Evolutionary conservation across 2,888 invertebrate genomes (phyloP), one percentile per base, ranked within the genome.

Genomic region (Isoperla grammatica): DNA sequence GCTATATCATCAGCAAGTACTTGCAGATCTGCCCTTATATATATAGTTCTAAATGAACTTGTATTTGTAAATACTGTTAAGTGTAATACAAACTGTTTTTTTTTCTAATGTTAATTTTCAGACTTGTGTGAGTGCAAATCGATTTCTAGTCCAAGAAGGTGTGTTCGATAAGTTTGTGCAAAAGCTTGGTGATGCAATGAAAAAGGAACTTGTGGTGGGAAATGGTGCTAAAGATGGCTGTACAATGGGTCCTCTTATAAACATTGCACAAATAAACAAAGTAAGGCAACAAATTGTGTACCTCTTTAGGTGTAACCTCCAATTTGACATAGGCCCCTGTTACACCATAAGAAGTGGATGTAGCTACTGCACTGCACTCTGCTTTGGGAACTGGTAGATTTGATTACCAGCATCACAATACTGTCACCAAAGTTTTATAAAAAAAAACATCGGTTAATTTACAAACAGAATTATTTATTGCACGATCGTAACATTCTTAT

Each of bases 101-200:
- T 19, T 15, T 1, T 35, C n/a, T 5, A 43, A 17, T 42, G 39
- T 50, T 19, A n/a, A 54, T 60, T 67, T 67, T 19, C 71, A 97
- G 79, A 93, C 99, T 0, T 99, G 99, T 74, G 87, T 99, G 4
- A 90, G 95, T 61, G 87, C 97, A 0, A 99, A 99, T 73, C 80
- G 95, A 68, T 88, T 95, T 69, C 82, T 91, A 63, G 82, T 95
- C 20, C 91, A 95, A 70, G 82, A 85, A 64, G 79, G 81, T 57
- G 75, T 97, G 22, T 88, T 86, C 74, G 88, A 95, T 65, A 72
- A 82, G 67, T 98, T 97, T 77, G 79, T 95, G 0, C 74, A 77
- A 1, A 84, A 84, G 67, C 79, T 98, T 49, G 80, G 82, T 45
- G 75, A 78, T 15, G 81, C 79, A 55, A 88, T 96, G 64, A 74